phyloP scores from a whole-genome alignment of 2,797 vertebrate genomes.

The Choloepus didactylus region DNA sequence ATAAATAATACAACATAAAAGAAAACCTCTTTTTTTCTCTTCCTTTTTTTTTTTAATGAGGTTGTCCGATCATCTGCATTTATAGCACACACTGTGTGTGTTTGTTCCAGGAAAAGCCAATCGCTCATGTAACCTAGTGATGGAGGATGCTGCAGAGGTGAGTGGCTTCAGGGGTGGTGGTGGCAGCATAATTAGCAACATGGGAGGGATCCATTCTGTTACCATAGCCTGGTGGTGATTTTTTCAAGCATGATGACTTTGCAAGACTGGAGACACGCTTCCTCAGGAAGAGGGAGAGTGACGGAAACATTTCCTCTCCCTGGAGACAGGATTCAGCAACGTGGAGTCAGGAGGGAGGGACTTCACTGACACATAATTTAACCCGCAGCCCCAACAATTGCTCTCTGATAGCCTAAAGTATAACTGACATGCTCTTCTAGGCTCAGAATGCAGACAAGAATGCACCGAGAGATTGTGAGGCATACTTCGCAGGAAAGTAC shows the following conservation, averaged over 20 bases:
- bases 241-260: conserved; percentile 83
- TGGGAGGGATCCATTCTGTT: conserved; percentile 70
- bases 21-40: background rate
- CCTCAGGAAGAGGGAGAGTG: conserved; percentile 84
- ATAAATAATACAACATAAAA: conserved; percentile 57
- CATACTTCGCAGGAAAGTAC: conserved; percentile 2
- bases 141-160: background rate
- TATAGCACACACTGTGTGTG: conserved; percentile 38
- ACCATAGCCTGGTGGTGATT: conserved; percentile 76
- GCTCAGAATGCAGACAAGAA: background rate
- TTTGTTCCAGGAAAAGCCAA: conserved; percentile 76
- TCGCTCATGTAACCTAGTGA: conserved; percentile 4
- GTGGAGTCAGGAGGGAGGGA: conserved; percentile 40
- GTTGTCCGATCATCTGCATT: conserved; percentile 57
- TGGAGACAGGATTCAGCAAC: conserved; percentile 76
- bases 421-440: background rate
- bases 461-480: background rate
- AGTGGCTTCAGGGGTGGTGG: conserved; percentile 26
- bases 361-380: conserved; percentile 16
- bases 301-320: conserved; percentile 83
- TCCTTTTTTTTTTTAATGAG: background rate
- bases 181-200: conserved; percentile 66
- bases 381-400: background rate
- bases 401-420: background rate
- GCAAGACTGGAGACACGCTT: conserved; percentile 82